Percentiles rank a stretch among this genome's conserved stretches.
These are phyloP conservation scores for Calliopum simillimum DNA, from an alignment of 2,888 invertebrate genomes.

Conservation along the genomic window DNA sequence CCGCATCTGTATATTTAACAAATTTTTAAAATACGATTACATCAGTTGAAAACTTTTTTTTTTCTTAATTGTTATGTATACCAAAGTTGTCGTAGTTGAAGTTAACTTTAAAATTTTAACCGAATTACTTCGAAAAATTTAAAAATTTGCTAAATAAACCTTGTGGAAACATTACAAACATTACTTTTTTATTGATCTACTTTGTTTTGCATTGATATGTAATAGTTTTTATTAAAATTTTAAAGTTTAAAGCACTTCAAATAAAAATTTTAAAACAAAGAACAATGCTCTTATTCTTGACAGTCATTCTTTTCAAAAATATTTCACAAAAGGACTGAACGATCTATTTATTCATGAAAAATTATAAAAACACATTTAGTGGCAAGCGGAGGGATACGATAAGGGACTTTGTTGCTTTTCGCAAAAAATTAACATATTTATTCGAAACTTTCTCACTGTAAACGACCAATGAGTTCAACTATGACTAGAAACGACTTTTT, in stretches of 20 bases:
- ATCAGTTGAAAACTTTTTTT: conserved; percentile 26
- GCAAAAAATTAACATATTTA: too few relatives aligned
- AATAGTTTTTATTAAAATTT: conserved; percentile 33
- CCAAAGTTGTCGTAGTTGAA: neutral
- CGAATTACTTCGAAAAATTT: conserved; percentile 4
- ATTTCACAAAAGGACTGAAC: too few relatives aligned
- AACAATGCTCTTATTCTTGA: neutral
- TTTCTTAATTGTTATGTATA: neutral
- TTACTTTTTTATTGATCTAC: neutral
- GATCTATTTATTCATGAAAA: too few relatives aligned
- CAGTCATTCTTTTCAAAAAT: too few relatives aligned
- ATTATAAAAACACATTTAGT: too few relatives aligned
- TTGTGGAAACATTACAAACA: conserved; percentile 40
- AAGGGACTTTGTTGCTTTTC: too few relatives aligned
- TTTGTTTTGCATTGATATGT: neutral
- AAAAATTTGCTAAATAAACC: conserved; percentile 32
- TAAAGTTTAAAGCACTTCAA: conserved; percentile 30
- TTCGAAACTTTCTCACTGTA: too few relatives aligned
- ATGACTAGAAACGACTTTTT: too few relatives aligned
- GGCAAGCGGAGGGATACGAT: too few relatives aligned
- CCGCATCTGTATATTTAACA: conserved; percentile 44
- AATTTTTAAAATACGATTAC: conserved; percentile 36
- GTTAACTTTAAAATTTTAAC: conserved; percentile 37
- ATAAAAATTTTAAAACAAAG: neutral
- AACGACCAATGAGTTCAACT: too few relatives aligned